phyloP scores from a whole-genome alignment of 2,113 vertebrate genomes.

The Chloroceryle aenea region DNA sequence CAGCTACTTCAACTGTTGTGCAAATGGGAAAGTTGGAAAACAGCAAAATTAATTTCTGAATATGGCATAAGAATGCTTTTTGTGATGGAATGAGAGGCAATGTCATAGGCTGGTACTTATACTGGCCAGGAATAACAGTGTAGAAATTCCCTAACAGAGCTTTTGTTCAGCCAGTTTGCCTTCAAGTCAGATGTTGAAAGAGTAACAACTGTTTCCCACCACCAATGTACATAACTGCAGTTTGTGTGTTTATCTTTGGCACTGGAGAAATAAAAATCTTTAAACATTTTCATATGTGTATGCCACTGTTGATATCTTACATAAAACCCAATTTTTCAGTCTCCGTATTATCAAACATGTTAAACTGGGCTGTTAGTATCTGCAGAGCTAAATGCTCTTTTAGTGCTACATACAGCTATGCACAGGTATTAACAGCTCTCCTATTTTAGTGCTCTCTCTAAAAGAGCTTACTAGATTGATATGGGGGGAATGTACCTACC shows the following conservation, averaged over 20 bases:
- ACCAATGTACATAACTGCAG: not conserved
- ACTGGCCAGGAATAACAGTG: not conserved
- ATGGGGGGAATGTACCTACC: not conserved
- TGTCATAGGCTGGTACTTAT: not conserved
- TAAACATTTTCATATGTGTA: not conserved
- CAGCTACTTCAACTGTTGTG: rapidly evolving
- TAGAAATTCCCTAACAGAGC: not conserved
- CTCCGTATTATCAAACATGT: not conserved
- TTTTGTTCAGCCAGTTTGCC: not conserved
- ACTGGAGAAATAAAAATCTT: not conserved
- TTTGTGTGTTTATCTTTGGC: not conserved
- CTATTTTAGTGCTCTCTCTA: not conserved
- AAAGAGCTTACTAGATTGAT: not conserved
- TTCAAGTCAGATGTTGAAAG: not conserved
- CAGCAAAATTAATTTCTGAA: not conserved
- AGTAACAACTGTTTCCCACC: not conserved
- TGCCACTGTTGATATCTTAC: rapidly evolving
- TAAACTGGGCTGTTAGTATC: not conserved
- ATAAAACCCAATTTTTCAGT: not conserved
- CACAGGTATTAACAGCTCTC: not conserved
- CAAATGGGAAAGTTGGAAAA: not conserved
- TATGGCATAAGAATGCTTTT: not conserved
- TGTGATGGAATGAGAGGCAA: not conserved
- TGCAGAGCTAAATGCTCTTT: not conserved
- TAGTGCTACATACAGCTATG: not conserved